Conservation (phyloP, 92 coral and sea anemone genomes). For the Zoanthus solanderi region DNA sequence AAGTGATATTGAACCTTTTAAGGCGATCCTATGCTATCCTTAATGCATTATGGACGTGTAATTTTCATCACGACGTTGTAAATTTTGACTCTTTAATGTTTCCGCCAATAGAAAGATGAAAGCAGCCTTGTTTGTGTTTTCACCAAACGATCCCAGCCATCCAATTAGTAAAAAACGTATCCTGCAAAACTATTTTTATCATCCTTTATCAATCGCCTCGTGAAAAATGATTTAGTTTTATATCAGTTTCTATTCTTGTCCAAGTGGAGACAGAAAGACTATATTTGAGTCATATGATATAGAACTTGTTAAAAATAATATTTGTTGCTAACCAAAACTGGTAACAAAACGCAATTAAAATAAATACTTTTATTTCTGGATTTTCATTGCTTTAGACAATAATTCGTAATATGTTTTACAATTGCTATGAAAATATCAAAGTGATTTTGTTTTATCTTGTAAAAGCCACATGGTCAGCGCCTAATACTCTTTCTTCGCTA, state of each 20-base stretch:
- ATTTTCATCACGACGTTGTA: slow-evolving; percentile 19
- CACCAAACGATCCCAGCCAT: slow-evolving; percentile 3
- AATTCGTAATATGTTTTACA: neutral
- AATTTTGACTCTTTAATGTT: slow-evolving; percentile 32
- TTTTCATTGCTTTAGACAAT: neutral
- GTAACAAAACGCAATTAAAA: neutral
- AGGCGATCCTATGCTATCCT: neutral
- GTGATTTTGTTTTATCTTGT: slow-evolving; percentile 21
- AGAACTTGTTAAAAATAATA: neutral
- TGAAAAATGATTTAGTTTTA: neutral
- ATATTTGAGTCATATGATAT: neutral
- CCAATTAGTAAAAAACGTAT: slow-evolving; percentile 20
- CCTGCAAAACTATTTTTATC: neutral
- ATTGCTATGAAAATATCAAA: neutral
- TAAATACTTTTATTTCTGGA: neutral
- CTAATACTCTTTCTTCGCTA: slow-evolving; percentile 27
- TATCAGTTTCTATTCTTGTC: neutral
- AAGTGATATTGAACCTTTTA: slow-evolving; percentile 18
- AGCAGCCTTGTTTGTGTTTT: slow-evolving; percentile 43
- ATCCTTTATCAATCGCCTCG: neutral
- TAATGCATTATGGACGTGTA: neutral
- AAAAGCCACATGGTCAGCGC: slow-evolving; percentile 28
- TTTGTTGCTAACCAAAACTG: neutral
- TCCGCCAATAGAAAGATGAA: slow-evolving; percentile 41
- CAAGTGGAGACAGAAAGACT: neutral